These are phyloP conservation scores for Anguilla megastoma DNA, from an alignment of 2,797 vertebrate species.

Conservation along the genomic window DNA sequence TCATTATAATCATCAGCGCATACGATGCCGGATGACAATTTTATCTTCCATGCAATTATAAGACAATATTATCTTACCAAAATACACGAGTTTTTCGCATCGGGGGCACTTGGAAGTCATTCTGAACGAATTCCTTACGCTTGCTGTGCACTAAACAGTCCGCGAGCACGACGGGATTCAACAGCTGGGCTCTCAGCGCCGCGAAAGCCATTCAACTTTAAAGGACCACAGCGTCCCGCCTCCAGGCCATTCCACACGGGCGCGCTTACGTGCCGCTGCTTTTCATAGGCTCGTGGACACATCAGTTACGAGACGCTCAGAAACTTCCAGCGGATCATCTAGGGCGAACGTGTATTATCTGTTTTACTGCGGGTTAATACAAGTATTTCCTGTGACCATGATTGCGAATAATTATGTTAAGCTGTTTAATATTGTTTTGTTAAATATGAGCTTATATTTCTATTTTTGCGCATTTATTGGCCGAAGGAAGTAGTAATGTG, in stretches of 20 bases:
- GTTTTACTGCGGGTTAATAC: background rate
- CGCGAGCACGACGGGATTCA: background rate
- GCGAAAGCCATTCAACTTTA: constrained; percentile 37
- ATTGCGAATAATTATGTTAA: background rate
- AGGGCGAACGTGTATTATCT: background rate
- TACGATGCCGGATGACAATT: background rate
- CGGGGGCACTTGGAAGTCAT: constrained; percentile 43
- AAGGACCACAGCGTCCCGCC: constrained; percentile 32
- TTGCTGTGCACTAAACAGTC: background rate
- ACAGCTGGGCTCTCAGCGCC: constrained; percentile 10
- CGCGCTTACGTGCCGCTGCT: background rate
- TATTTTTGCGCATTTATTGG: background rate
- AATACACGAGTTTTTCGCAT: constrained; percentile 42
- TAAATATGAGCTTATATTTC: background rate
- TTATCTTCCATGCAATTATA: background rate
- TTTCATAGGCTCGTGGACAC: constrained; percentile 27
- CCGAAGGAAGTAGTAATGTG: too few relatives aligned
- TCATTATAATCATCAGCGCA: too few relatives aligned
- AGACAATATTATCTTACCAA: constrained; percentile 34
- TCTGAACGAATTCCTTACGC: background rate
- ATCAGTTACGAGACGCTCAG: constrained; percentile 21
- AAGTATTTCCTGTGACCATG: background rate
- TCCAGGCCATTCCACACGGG: background rate
- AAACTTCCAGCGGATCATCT: constrained; percentile 7
- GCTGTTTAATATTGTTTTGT: background rate